Evolutionary conservation across 2,888 invertebrate genomes (phyloP), one percentile per base, ranked within the genome.

Genomic region (Arctia plantaginis): DNA sequence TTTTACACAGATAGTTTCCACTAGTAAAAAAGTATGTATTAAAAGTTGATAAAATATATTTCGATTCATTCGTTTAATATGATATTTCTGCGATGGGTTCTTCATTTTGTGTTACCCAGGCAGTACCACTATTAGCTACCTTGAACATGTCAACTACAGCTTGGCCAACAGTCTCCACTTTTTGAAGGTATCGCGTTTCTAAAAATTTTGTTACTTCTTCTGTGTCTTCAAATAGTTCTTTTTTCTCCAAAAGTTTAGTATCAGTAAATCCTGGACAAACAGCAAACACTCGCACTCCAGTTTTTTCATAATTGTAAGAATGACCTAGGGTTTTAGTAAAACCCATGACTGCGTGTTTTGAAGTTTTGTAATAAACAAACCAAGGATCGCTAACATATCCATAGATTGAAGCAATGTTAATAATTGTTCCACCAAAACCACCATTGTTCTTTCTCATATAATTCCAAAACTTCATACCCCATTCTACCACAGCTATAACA

Each of bases 321-420:
- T 91, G 81, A 82, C 95, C 85, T 90, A 94, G 76, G 35, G 94
- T 93, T 71, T 92, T 91, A 66, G 91, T 91, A 72, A 96, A 87
- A 18, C 95, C 96, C 27, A 93, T 86, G 3, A 96, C 93, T 20
- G 93, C 95, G 73, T 92, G 93, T 86, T 96, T 96, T 1, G 96
- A 96, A 1, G 96, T 96, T 74, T 79, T 78, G 59, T 85, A 85
- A 23, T 75, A 64, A 2, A 75, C 69, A 8, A 30, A 0, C 39
- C 65, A 82, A n/a, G 77, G 80, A 35, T 74, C 66, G 1, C 41
- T 62, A 30, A 30, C 20, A 13, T 62, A 70, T 44, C 70, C 70
- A 13, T 70, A 70, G 23, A 96, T 94, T 1, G 97, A 97, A 1
- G 96, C 93, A 62, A 97, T 90, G 86, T 97, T 97, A 39, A 97